A percentile compares a stretch with the other conserved stretches of the same genome.
Conservation (phyloP, 64 coral and sea anemone genomes). For the Pachyseris speciosa region DNA sequence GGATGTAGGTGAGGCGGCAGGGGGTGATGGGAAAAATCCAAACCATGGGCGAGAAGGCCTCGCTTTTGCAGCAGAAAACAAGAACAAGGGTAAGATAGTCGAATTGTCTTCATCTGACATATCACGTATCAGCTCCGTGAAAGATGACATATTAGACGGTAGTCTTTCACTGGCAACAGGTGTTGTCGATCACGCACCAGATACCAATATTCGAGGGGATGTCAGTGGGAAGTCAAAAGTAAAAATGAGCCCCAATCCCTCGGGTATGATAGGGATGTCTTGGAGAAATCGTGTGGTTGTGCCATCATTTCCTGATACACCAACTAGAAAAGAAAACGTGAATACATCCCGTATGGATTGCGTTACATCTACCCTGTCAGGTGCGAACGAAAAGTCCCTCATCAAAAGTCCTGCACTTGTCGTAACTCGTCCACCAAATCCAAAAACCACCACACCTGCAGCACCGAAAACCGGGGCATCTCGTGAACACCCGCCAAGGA, state of each 20-base stretch:
- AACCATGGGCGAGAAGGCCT: not conserved
- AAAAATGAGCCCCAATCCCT: not conserved
- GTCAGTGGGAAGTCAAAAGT: not conserved
- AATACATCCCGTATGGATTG: not conserved
- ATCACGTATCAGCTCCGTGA: not conserved
- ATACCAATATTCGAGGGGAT: not conserved
- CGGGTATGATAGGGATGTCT: not conserved
- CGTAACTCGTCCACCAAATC: too few relatives aligned
- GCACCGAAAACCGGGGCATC: too few relatives aligned
- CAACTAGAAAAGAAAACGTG: not conserved
- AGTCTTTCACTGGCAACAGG: not conserved
- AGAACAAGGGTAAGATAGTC: not conserved
- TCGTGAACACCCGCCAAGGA: not conserved
- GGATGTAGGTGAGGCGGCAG: not conserved
- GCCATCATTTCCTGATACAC: not conserved
- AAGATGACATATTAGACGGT: not conserved
- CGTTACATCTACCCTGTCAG: not conserved
- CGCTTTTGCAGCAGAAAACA: not conserved
- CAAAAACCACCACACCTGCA: too few relatives aligned
- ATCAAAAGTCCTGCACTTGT: too few relatives aligned
- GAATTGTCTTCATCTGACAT: not conserved
- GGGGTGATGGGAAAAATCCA: not conserved
- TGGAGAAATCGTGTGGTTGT: not conserved
- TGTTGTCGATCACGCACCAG: not conserved
- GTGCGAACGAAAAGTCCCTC: too few relatives aligned